phyloP scores from a whole-genome alignment of 2,113 vertebrate genomes.

The Nesogale talazaci region DNA sequence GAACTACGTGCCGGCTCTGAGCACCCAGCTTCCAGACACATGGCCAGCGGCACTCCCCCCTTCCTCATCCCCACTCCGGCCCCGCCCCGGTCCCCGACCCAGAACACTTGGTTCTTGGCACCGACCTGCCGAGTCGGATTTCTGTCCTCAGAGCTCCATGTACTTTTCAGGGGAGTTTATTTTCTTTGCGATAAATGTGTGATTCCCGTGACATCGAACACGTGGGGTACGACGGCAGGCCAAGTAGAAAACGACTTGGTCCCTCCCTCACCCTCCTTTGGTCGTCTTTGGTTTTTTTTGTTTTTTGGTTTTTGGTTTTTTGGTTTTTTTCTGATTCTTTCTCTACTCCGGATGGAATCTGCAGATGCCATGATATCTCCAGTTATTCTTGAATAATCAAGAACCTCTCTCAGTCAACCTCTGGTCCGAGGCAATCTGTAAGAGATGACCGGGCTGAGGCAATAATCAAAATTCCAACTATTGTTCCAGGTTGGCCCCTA shows the following conservation, averaged over 20 bases:
- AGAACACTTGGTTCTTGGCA: neutral
- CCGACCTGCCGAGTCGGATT: neutral
- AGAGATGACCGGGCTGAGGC: neutral
- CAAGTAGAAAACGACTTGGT: neutral
- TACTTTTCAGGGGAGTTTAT: conserved; percentile 9
- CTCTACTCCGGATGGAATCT: neutral
- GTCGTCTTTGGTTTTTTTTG: too few species aligned
- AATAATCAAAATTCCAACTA: neutral
- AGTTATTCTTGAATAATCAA: neutral
- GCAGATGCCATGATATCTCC: neutral
- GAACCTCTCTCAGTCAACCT: neutral
- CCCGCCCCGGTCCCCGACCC: neutral
- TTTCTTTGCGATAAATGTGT: neutral
- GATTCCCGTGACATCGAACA: neutral
- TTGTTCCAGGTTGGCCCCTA: neutral
- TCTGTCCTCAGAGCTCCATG: neutral
- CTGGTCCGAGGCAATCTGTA: neutral
- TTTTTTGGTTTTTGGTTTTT: too few species aligned
- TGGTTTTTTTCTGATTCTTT: too few species aligned
- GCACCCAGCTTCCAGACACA: neutral
- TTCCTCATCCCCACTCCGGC: too few species aligned
- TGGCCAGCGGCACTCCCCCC: neutral
- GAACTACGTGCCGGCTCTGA: neutral
- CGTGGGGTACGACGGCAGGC: neutral
- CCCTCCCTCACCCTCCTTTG: neutral